phyloP scores from a whole-genome alignment of 2,888 invertebrate species.

The Meganola albula region DNA sequence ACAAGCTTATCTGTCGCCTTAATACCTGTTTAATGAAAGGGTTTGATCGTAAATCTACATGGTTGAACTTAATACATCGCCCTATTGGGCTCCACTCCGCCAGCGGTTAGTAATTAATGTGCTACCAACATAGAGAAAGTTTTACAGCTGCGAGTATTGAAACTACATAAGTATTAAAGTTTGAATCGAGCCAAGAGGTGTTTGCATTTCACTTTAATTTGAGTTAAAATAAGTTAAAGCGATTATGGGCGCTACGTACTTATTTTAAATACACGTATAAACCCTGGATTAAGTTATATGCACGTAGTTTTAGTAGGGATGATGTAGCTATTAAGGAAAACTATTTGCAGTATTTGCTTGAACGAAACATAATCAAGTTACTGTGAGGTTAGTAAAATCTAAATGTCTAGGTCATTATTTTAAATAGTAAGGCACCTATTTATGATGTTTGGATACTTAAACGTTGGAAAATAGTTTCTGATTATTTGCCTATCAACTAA shows the following conservation, averaged over 20 bases:
- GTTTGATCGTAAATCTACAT: slow-evolving; percentile 75
- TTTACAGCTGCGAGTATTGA: slow-evolving; percentile 66
- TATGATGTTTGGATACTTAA: no score
- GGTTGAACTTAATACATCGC: slow-evolving; percentile 68
- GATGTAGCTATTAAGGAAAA: no score
- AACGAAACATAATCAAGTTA: no score
- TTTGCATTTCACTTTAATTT: slow-evolving; percentile 61
- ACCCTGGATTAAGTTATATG: no score
- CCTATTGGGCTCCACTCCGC: slow-evolving; percentile 59
- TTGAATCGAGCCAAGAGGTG: slow-evolving; percentile 59
- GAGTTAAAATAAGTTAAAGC: slow-evolving; percentile 60
- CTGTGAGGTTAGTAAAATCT: no score
- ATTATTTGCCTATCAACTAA: no score
- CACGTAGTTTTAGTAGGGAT: no score
- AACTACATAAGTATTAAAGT: slow-evolving; percentile 69
- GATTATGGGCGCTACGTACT: slow-evolving; percentile 35
- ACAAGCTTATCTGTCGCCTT: slow-evolving; percentile 68
- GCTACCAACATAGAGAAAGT: slow-evolving; percentile 67
- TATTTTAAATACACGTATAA: slow-evolving; percentile 29
- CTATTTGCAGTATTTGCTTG: no score
- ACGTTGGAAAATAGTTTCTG: no score
- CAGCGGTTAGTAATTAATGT: slow-evolving; percentile 69
- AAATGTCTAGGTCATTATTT: no score
- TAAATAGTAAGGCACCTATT: no score
- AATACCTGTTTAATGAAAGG: slow-evolving; percentile 77